A percentile compares a stretch with the other conserved stretches of the same genome.
Evolutionary conservation across 2,797 vertebrate species (phyloP).

Genomic region (Scleropages formosus): DNA sequence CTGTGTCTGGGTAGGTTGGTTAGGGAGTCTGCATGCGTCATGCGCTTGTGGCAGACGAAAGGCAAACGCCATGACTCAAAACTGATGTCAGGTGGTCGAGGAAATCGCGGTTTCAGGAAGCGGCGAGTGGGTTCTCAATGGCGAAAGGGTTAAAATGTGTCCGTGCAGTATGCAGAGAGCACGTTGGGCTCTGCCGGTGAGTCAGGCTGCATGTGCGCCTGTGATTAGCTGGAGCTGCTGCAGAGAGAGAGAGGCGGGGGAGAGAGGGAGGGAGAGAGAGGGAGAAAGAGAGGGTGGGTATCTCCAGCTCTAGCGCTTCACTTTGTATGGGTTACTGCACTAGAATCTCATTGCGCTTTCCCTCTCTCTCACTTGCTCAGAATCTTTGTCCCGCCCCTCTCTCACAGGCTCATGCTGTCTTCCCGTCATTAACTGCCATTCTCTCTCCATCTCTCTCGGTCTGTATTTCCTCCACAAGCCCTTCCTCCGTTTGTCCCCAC

Average conservation of each 20-base stretch:
- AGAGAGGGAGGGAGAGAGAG: slow-evolving; percentile 65
- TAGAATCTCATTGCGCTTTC: slow-evolving; percentile 58
- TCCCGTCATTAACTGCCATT: slow-evolving; percentile 58
- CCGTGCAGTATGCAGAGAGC: slow-evolving; percentile 53
- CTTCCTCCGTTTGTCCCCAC: slow-evolving; percentile 97
- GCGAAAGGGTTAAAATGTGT: slow-evolving; percentile 52
- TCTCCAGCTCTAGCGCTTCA: slow-evolving; percentile 45
- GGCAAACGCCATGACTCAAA: background rate
- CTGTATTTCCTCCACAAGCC: slow-evolving; percentile 80
- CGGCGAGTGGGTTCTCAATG: background rate
- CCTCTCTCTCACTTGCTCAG: slow-evolving; percentile 33
- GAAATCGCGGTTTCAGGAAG: background rate
- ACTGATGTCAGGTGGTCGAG: slow-evolving; percentile 12
- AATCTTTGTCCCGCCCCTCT: background rate
- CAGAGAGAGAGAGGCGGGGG: slow-evolving; percentile 65
- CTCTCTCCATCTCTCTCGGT: slow-evolving; percentile 65
- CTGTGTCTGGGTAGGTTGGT: background rate
- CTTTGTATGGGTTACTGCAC: slow-evolving; percentile 63
- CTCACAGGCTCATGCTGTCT: slow-evolving; percentile 15
- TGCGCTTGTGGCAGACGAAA: background rate
- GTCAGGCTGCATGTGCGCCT: slow-evolving; percentile 80
- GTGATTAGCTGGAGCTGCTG: slow-evolving; percentile 88
- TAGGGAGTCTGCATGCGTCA: background rate
- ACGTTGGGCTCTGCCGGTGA: slow-evolving; percentile 69
- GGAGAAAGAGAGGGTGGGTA: slow-evolving; percentile 40